phyloP scores from a whole-genome alignment of 2,797 vertebrate species.

The Arctocebus calabarensis region DNA sequence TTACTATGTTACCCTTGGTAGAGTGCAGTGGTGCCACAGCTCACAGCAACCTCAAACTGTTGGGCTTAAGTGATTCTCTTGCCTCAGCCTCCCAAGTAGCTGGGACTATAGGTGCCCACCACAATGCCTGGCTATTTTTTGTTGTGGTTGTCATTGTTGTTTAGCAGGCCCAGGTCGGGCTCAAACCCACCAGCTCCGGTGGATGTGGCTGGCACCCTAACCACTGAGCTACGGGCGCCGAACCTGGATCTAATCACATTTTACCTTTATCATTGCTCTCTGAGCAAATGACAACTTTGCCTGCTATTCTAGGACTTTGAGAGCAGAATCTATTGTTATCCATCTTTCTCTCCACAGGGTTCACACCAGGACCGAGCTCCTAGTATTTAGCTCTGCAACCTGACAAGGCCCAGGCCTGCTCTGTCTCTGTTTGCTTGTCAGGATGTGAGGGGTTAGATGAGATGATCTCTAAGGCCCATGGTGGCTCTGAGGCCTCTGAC shows the following conservation, averaged over 20 bases:
- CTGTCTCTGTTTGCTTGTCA: background rate
- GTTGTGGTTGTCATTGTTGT: no score
- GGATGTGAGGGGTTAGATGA: background rate
- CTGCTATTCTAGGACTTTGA: background rate
- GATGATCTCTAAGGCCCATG: background rate
- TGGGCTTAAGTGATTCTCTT: no score
- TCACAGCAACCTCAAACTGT: no score
- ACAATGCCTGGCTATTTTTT: no score
- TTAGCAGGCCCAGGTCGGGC: no score
- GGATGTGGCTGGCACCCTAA: no score
- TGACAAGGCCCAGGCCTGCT: background rate
- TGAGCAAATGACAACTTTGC: background rate
- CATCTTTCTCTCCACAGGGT: background rate
- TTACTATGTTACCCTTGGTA: no score
- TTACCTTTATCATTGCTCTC: background rate
- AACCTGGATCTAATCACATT: background rate
- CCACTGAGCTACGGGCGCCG: no score
- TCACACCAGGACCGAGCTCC: background rate
- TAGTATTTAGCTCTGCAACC: background rate
- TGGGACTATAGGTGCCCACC: no score
- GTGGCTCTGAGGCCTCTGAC: background rate
- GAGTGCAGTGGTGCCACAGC: no score
- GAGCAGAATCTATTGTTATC: background rate
- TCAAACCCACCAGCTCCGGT: no score
- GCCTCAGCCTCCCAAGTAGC: no score